These are phyloP conservation scores for Oophaga sylvatica DNA, from an alignment of 2,797 vertebrate genomes.

Conservation along the genomic window DNA sequence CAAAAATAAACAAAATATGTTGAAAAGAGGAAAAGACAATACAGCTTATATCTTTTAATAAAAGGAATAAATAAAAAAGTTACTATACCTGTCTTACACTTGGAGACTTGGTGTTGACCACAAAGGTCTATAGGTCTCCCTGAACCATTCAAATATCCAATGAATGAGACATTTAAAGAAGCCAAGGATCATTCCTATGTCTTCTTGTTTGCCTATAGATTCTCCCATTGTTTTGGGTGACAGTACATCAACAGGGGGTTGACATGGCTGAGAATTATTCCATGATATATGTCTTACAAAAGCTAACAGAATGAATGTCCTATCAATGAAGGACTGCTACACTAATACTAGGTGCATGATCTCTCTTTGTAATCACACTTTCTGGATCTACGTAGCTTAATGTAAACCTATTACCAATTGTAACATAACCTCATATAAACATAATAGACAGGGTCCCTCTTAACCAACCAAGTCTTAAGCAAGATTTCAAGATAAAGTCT, in stretches of 20 bases:
- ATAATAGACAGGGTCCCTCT: not conserved
- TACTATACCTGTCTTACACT: no score
- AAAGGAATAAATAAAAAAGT: no score
- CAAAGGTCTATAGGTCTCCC: no score
- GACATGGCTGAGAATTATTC: not conserved
- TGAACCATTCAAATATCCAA: no score
- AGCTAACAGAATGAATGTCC: not conserved
- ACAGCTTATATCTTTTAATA: no score
- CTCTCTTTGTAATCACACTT: not conserved
- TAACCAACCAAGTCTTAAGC: not conserved
- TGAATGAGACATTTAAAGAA: no score
- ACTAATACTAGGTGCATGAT: not conserved
- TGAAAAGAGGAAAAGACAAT: no score
- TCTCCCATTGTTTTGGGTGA: not conserved
- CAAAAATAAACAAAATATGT: no score
- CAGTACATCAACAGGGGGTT: not conserved
- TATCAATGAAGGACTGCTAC: not conserved
- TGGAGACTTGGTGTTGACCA: no score
- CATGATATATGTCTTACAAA: not conserved
- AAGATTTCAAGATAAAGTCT: not conserved
- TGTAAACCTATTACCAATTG: not conserved
- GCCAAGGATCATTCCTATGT: no score
- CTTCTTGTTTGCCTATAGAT: not conserved
- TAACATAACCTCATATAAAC: constrained; percentile 28
- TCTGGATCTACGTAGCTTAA: not conserved